phyloP scores from a whole-genome alignment of 2,113 vertebrate genomes.

The Serilophus lunatus region DNA sequence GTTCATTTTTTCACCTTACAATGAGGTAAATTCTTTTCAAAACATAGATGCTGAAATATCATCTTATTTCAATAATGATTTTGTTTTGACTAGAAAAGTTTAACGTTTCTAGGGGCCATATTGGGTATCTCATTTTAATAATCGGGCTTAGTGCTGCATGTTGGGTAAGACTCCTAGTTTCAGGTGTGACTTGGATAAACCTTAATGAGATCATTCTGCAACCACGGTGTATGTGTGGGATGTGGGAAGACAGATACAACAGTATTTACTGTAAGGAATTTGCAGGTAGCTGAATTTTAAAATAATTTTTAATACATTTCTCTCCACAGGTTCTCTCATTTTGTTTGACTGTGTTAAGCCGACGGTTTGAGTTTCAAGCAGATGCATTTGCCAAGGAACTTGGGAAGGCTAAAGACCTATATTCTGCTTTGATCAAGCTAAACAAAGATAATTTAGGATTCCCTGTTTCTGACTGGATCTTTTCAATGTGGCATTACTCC shows the following conservation, averaged over 20 bases:
- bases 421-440: conserved; percentile 95
- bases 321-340: conserved; percentile 89
- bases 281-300: not conserved
- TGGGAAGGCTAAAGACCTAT: conserved; percentile 91
- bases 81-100: not conserved
- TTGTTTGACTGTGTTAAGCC: conserved; percentile 92
- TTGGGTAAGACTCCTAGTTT: not conserved
- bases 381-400: conserved; percentile 92
- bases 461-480: conserved; percentile 96
- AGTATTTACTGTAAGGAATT: not conserved
- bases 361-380: conserved; percentile 97
- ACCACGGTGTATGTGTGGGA: not conserved
- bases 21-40: conserved; percentile 83
- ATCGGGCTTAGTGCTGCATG: not conserved
- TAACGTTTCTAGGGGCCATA: not conserved
- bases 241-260: not conserved
- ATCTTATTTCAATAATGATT: not conserved
- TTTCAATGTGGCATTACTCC: conserved; percentile 99
- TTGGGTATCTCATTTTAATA: not conserved
- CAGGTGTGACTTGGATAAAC: not conserved
- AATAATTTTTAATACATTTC: not conserved
- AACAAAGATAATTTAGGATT: conserved; percentile 99
- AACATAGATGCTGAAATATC: not conserved
- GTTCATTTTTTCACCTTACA: conserved; percentile 99
- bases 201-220: not conserved